Percentiles rank a stretch among this genome's conserved stretches.
phyloP scores from a whole-genome alignment of 2,113 vertebrate species.

The Pycnonotus jocosus region DNA sequence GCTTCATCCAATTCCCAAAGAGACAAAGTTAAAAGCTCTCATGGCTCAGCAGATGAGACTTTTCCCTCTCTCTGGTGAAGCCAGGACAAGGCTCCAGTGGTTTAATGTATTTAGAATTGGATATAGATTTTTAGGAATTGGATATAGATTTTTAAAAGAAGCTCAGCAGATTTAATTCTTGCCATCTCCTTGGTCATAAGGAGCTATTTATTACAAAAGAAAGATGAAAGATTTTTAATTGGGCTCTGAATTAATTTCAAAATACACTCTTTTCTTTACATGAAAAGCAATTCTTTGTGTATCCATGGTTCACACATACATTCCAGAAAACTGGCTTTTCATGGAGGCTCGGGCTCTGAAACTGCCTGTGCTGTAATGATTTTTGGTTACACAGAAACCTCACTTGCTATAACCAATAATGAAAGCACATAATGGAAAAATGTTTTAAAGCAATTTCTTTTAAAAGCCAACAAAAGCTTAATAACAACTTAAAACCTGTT shows the following conservation, averaged over 20 bases:
- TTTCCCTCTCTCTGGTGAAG: neutral
- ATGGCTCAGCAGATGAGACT: neutral
- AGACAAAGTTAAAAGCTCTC: neutral
- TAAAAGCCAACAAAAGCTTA: neutral
- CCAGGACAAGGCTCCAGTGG: neutral
- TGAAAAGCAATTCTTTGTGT: neutral
- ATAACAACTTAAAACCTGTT: neutral
- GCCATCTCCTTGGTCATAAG: neutral
- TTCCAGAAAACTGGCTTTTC: neutral
- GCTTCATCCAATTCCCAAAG: neutral
- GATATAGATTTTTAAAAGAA: slow-evolving; percentile 38
- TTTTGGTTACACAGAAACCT: neutral
- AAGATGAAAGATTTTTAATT: slow-evolving; percentile 5
- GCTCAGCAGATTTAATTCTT: neutral
- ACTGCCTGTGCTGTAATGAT: neutral
- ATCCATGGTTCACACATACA: neutral
- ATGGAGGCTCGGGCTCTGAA: neutral
- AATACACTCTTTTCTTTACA: neutral
- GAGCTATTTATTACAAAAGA: neutral
- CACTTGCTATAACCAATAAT: neutral
- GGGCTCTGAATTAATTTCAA: slow-evolving; percentile 23
- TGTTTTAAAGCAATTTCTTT: neutral
- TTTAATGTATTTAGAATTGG: slow-evolving; percentile 33
- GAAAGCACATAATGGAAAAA: neutral
- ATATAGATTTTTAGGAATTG: slow-evolving; percentile 45